Base-by-base conservation (phyloP, 2,797 vertebrate species). In the Tympanoctomys barrerae region DNA sequence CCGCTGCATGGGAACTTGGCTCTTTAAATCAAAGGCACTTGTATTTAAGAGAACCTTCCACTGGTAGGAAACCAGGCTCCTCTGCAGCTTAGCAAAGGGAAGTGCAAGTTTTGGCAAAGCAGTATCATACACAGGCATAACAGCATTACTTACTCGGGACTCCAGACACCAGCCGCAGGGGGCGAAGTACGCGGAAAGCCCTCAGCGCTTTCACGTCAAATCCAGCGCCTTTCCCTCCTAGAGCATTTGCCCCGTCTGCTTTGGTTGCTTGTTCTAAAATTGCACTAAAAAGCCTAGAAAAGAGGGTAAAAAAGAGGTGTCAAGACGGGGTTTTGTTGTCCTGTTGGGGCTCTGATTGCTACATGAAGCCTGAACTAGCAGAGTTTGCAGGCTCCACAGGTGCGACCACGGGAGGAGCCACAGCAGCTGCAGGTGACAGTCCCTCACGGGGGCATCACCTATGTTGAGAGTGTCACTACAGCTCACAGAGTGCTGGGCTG, bases 201-300 rank as follows among this genome's bases (percentile, higher is more conserved):
- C 99, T 98, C 96, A 99, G 99, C 13, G 99, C 99, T 98, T 99
- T 99, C 95, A 99, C 99, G 68, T 99, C 99, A 0, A 99, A 99
- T 96, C 99, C 99, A 0, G 99, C 99, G 21, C 99, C 99, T 98
- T 99, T 99, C 79, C 99, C 99, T 98, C 99, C 99, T 54, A 99
- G 99, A 89, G 99, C 99, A 86, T 99, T 99, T 82, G 98, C 99
- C 78, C 99, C 99, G 0, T 99, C 99, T 89, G 98, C 99, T 99
- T 99, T 99, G 97, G 99, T 99, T 96, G 99, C 99, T 99, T 99
- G 99, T 98, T 99, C 99, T 99, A 99, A 99, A 99, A 99, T 99
- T 94, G 99, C 99, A 98, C 99, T 99, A 98, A 99, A 99, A 98
- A 99, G 99, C 98, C 99, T 99, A 98, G 96, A 98, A 97, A 97